Percentiles rank a stretch among this genome's conserved stretches.
phyloP scores from a whole-genome alignment of 2,888 invertebrate species.

The Eugnorisma glareosa region DNA sequence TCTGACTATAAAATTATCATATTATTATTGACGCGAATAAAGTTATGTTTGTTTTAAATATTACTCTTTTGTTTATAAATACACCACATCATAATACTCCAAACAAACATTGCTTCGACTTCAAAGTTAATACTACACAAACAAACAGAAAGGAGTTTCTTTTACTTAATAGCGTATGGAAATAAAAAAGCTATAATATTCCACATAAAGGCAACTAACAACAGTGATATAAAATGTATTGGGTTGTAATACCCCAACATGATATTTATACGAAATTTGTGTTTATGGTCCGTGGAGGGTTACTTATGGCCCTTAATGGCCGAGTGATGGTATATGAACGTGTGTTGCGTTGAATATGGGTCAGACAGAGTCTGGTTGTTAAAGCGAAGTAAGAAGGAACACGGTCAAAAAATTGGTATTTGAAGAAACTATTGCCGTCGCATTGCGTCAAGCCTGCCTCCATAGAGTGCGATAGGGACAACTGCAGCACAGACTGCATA shows the following conservation, averaged over 20 bases:
- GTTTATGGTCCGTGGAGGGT: conserved; percentile 47
- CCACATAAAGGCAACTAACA: conserved; percentile 23
- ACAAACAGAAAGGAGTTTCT: not conserved
- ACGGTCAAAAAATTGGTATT: too few relatives aligned
- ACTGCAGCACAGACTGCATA: too few relatives aligned
- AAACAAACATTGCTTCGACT: not conserved
- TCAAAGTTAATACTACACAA: not conserved
- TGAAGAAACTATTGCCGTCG: too few relatives aligned
- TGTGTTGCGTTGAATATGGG: conserved; percentile 1
- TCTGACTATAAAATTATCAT: not conserved
- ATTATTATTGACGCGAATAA: not conserved
- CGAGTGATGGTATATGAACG: conserved; percentile 1
- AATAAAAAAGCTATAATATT: conserved; percentile 40
- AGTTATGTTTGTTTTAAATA: not conserved
- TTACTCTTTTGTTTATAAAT: not conserved
- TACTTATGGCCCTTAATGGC: conserved; percentile 45
- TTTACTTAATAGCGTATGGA: not conserved
- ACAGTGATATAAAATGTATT: conserved; percentile 29
- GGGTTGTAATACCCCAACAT: conserved; percentile 36
- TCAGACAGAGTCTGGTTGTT: not conserved
- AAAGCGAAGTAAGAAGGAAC: too few relatives aligned
- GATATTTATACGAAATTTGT: conserved; percentile 55
- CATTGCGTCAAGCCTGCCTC: too few relatives aligned
- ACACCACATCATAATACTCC: not conserved
- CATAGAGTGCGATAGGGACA: too few relatives aligned